Evolutionary conservation across 1,140 invertebrate species (phyloP).

Genomic region (Brachionus angularis): DNA sequence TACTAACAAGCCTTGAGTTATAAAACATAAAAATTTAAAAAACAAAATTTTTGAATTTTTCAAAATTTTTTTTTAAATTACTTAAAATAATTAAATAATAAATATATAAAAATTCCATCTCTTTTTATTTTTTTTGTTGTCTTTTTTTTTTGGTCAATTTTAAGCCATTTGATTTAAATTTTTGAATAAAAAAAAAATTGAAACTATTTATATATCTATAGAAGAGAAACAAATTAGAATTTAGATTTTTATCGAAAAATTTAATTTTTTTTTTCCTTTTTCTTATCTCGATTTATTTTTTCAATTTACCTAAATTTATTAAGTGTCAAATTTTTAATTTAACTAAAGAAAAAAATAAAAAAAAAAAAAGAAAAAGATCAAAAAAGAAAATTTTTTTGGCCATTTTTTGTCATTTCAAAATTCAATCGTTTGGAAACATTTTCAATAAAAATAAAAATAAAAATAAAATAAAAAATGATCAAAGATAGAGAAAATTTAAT

Average conservation of each 20-base stretch:
- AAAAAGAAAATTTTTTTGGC: not conserved
- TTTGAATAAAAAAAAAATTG: conserved; percentile 18
- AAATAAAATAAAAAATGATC: not conserved
- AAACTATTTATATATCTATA: too few relatives aligned
- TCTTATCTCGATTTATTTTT: too few relatives aligned
- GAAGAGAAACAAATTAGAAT: not conserved
- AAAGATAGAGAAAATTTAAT: not conserved
- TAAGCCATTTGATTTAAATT: conserved; percentile 10
- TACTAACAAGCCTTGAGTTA: not conserved
- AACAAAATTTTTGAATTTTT: not conserved
- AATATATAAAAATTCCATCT: too few relatives aligned
- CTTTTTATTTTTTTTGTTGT: too few relatives aligned
- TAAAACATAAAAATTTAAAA: not conserved
- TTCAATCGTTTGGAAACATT: not conserved
- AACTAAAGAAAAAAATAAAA: not conserved
- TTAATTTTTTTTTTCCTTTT: not conserved
- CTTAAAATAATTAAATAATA: too few relatives aligned
- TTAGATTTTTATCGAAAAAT: not conserved
- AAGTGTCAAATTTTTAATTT: not conserved
- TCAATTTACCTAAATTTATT: too few relatives aligned
- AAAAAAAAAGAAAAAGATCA: not conserved
- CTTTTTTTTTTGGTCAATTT: too few relatives aligned
- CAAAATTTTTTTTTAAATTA: not conserved
- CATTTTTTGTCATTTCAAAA: too few relatives aligned
- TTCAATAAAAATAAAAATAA: not conserved